Base-by-base conservation (phyloP, 2,888 invertebrate species). In the Rhamphomyia laevipes region DNA sequence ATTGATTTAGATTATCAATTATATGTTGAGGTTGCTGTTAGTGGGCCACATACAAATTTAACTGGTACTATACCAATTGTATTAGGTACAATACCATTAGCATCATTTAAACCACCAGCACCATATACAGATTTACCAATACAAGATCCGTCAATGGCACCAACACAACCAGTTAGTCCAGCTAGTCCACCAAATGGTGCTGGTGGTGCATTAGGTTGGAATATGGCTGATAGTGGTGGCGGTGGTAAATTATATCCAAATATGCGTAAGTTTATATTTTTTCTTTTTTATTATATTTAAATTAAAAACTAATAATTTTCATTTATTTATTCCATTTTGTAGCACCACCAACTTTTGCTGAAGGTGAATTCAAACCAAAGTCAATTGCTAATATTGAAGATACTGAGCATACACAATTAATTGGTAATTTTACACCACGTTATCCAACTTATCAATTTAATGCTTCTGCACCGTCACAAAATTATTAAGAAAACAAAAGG, bases 1-100 rank as follows among this genome's bases (percentile, higher is more conserved):
- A 86, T 87, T 57, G 81, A 86, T 64, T 69, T 86, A 58, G 81
- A 83, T 61, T 87, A 87, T 67, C 78, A 80, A 59, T 64, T 87
- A 35, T 78, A 82, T 72, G 81, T 81, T 52, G 76, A 77, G 59
- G 77, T 80, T 54, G 74, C 74, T 44, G 78, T 81, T 1, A 74
- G 78, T 27, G 81, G 82, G 17, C 73, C 78, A 59, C 82, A 86
- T 59, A 70, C 77, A 54, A 82, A 84, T 64, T 65, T 86, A 56
- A 73, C 73, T 23, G 77, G 77, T 30, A 77, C 75, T 61, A 77
- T 81, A 58, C 79, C 82, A 31, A 74, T 88, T 45, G 80, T 79
- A 0, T 77, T 88, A 56, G 88, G 88, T 27, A 86, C 86, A 0
- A 78, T 87, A 53, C 87, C 87, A 3, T 63, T 85, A 55, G 72